phyloP scores from a whole-genome alignment of 2,797 vertebrate genomes.

The Protonibea diacanthus region DNA sequence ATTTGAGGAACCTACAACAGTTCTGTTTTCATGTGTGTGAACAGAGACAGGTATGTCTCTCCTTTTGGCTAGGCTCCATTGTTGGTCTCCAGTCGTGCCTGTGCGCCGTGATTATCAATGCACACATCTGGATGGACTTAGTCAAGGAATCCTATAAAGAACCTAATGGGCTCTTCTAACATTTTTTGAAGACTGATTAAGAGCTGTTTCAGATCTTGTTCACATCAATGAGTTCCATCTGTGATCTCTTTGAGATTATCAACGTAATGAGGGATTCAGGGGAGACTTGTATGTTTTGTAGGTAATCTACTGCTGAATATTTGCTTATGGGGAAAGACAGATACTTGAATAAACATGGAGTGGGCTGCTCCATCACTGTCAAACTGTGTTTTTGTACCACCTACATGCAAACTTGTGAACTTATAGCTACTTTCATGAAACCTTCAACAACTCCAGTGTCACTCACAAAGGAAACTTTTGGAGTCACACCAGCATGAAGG shows the following conservation, averaged over 20 bases:
- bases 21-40: conserved; percentile 51
- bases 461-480: conserved; percentile 14
- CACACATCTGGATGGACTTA: conserved; percentile 85
- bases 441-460: background rate
- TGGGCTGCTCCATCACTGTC: conserved; percentile 12
- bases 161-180: conserved; percentile 78
- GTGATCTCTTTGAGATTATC: conserved; percentile 72
- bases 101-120: conserved; percentile 76
- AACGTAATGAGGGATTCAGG: conserved; percentile 18
- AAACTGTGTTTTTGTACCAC: conserved; percentile 16
- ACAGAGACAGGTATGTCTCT: conserved; percentile 57
- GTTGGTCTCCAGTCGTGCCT: conserved; percentile 75
- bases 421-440: background rate
- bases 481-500: conserved; percentile 13
- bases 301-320: conserved; percentile 33
- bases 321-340: conserved; percentile 37
- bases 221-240: conserved; percentile 81
- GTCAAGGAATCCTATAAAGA: conserved; percentile 83
- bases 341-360: conserved; percentile 35
- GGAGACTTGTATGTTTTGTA: conserved; percentile 6
- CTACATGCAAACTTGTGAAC: background rate
- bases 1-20: conserved; percentile 31
- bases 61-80: conserved; percentile 50
- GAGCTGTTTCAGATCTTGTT: conserved; percentile 78
- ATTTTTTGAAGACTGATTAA: conserved; percentile 84